Base-by-base conservation (phyloP, 1,140 invertebrate genomes). In the Trichomalopsis sarcophagae region DNA sequence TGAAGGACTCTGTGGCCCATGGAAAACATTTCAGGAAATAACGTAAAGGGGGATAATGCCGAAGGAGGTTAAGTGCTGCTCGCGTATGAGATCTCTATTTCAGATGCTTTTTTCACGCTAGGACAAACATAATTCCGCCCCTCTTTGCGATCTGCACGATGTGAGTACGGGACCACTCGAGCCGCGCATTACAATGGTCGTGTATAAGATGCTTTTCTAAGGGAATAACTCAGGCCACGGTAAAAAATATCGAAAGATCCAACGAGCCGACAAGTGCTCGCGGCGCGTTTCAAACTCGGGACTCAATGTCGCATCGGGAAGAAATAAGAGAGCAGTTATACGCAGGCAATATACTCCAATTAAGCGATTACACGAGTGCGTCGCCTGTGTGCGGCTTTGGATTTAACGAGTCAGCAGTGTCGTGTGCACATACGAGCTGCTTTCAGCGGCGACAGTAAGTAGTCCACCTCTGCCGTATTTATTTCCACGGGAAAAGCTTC, bases 31-130 rank as follows among this genome's bases (percentile, higher is more conserved):
- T 23, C 68, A 44, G 33, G 36, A 80, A 74, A 81, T 84, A 84
- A 81, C 23, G 78, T 75, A 75, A 81, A 81, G 14, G 55, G n/a
- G 62, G 78, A 79, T 84, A 80, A 79, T 73, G 47, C 21, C 40
- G 69, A 84, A 84, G 27, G 77, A 75, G 77, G 77, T 84, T 84
- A 84, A 84, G 82, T 84, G n/a, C 62, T 27, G 68, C 82, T 84
- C 40, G 66, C 66, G 5, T 17, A 23, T 78, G 82, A 78, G 47
- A 69, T 68, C 82, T 77, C 11, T 23, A 2, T 27, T 7, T 5
- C 4, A 17, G 40, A 73, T 79, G 55, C 23, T 36, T 82, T 74
- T 74, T 27, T 82, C 47, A n/a, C 73, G 44, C 17, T 5, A 36
- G 7, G 2, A 50, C 44, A 17, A 44, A 55, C 6, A 74, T 62